phyloP scores from a whole-genome alignment of 2,888 invertebrate genomes.

The Thecocarcelia acutangulata region DNA sequence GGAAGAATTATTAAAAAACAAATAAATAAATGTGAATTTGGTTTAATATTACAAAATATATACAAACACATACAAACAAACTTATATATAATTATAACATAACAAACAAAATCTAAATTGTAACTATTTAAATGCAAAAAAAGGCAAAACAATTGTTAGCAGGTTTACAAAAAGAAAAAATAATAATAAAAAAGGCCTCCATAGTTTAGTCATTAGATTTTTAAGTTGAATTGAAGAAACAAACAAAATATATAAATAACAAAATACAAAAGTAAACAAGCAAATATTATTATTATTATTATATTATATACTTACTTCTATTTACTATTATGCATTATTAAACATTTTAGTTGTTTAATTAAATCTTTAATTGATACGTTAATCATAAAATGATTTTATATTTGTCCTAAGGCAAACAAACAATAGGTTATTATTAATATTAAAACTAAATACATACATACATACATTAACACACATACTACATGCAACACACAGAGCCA shows the following conservation, averaged over 20 bases:
- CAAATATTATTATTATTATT: slow-evolving; percentile 44
- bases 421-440: slow-evolving; percentile 31
- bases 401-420: slow-evolving; percentile 47
- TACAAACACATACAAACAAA: slow-evolving; percentile 37
- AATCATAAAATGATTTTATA: slow-evolving; percentile 67
- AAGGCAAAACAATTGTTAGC: slow-evolving; percentile 46
- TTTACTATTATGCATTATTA: slow-evolving; percentile 37
- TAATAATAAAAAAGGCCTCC: slow-evolving; percentile 60
- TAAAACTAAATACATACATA: slow-evolving; percentile 18
- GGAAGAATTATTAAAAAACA: slow-evolving; percentile 45
- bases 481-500: slow-evolving; percentile 24
- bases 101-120: slow-evolving; percentile 28
- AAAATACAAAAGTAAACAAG: slow-evolving; percentile 32
- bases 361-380: slow-evolving; percentile 41
- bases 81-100: slow-evolving; percentile 47
- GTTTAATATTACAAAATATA: slow-evolving; percentile 42
- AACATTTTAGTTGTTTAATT: slow-evolving; percentile 56
- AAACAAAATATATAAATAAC: background rate
- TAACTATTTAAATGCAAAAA: slow-evolving; percentile 24
- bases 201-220: slow-evolving; percentile 66
- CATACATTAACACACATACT: background rate
- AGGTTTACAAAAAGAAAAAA: slow-evolving; percentile 50
- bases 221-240: slow-evolving; percentile 56
- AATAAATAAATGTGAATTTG: slow-evolving; percentile 53
- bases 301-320: slow-evolving; percentile 18